Evolutionary conservation across 2,113 vertebrate genomes (phyloP).

Genomic region (Brienomyrus longianalis): DNA sequence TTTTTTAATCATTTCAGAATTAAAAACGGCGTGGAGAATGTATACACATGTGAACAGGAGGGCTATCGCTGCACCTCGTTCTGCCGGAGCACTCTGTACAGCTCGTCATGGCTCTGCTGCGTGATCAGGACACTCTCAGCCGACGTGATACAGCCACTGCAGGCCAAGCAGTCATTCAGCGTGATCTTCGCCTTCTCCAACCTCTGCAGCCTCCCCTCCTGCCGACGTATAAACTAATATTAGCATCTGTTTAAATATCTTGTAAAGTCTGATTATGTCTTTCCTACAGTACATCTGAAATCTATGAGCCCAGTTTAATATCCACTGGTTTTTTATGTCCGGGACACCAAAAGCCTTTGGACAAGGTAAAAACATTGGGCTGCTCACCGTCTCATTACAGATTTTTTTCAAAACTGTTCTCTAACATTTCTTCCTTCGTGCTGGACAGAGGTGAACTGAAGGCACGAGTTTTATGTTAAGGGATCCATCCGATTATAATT

Average conservation of each 20-base stretch:
- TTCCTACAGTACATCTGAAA: neutral
- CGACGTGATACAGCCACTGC: slow-evolving; percentile 92
- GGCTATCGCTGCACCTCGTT: slow-evolving; percentile 65
- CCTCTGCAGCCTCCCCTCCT: slow-evolving; percentile 77
- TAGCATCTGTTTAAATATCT: neutral
- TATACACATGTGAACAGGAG: neutral
- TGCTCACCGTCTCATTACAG: neutral
- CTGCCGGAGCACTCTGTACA: slow-evolving; percentile 65
- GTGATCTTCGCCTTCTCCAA: slow-evolving; percentile 88
- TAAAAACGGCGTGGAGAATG: neutral
- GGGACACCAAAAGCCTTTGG: neutral
- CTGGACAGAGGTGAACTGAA: neutral
- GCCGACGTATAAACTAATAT: slow-evolving; percentile 13
- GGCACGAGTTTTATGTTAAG: neutral
- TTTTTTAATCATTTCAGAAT: neutral
- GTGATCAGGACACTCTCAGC: slow-evolving; percentile 86
- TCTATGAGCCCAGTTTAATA: neutral
- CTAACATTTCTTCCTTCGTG: neutral
- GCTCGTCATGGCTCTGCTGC: slow-evolving; percentile 86
- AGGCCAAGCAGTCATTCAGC: slow-evolving; percentile 88
- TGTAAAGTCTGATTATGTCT: neutral
- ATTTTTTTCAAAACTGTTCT: neutral
- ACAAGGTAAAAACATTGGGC: neutral
- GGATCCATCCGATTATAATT: neutral
- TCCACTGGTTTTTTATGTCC: neutral